These are phyloP conservation scores for Athripsodes cinereus DNA, from an alignment of 2,888 invertebrate genomes.

Conservation along the genomic window DNA sequence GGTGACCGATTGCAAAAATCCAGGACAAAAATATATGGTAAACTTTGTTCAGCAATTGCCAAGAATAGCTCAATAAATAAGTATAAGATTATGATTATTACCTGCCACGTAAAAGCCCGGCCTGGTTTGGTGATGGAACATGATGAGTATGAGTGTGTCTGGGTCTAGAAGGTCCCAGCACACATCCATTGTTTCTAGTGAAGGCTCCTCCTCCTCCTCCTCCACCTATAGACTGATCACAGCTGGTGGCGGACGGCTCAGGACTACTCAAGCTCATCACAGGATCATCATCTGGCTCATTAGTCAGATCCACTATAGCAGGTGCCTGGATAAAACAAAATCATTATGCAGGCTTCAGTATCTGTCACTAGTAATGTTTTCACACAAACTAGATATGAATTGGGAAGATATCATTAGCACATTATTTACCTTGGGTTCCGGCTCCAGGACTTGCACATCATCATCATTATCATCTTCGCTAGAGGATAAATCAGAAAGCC, in stretches of 20 bases:
- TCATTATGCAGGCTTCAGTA: no score
- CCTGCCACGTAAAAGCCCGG: constrained; percentile 19
- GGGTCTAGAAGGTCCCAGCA: constrained; percentile 9
- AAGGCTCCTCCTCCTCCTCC: neutral
- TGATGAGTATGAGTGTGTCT: constrained; percentile 15
- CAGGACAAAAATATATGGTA: no score
- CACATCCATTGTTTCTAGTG: neutral
- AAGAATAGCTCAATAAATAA: no score
- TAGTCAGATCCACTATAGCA: constrained; percentile 52
- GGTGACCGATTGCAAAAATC: no score
- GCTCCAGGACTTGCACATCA: constrained; percentile 51
- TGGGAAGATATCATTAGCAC: no score
- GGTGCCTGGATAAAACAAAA: constrained; percentile 37
- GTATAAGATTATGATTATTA: neutral
- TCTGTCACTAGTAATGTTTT: no score
- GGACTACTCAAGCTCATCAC: neutral
- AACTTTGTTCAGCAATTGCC: no score
- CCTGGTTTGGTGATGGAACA: constrained; percentile 17
- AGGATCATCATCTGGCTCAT: constrained; percentile 50
- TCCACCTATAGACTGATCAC: neutral
- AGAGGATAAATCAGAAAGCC: constrained; percentile 55
- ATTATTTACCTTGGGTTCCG: constrained; percentile 17
- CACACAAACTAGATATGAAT: no score
- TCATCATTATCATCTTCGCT: constrained; percentile 48
- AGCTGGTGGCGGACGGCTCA: neutral